Conservation (phyloP, 2,113 vertebrate species). For the Tachysurus fulvidraco region DNA sequence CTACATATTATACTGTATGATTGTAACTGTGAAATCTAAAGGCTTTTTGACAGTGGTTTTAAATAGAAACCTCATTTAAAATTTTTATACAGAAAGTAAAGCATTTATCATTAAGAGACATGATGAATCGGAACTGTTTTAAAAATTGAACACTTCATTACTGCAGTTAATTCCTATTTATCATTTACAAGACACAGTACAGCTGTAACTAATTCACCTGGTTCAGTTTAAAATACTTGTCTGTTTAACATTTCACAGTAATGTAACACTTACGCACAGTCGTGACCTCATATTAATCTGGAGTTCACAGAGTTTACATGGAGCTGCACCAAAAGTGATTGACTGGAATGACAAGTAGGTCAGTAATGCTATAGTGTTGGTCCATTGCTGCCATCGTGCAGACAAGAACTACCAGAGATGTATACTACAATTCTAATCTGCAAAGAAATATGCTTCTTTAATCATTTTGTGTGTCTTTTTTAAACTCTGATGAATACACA, state of each 20-base stretch:
- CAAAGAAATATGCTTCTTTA: neutral
- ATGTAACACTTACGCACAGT: neutral
- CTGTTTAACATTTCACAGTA: slow-evolving; percentile 22
- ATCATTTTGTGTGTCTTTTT: neutral
- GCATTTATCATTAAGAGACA: neutral
- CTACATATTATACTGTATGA: neutral
- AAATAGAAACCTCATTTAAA: slow-evolving; percentile 6
- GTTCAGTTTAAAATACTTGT: slow-evolving; percentile 15
- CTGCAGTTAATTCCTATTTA: slow-evolving; percentile 7
- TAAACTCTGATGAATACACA: neutral
- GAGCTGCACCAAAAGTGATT: slow-evolving; percentile 28
- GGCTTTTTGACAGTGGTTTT: neutral
- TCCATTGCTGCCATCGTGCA: neutral
- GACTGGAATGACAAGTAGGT: slow-evolving; percentile 37
- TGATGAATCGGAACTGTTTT: slow-evolving; percentile 7
- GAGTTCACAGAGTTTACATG: slow-evolving; percentile 6
- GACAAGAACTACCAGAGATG: slow-evolving; percentile 18
- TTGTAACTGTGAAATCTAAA: neutral
- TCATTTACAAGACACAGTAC: neutral
- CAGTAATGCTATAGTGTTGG: slow-evolving; percentile 14
- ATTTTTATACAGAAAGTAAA: neutral
- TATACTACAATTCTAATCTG: neutral
- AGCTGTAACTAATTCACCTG: slow-evolving; percentile 7
- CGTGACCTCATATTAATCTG: neutral
- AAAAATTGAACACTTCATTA: neutral